Evolutionary conservation across 2,888 invertebrate species (phyloP), one percentile per base, ranked within the genome.

Genomic region (Sarcophaga carnaria): DNA sequence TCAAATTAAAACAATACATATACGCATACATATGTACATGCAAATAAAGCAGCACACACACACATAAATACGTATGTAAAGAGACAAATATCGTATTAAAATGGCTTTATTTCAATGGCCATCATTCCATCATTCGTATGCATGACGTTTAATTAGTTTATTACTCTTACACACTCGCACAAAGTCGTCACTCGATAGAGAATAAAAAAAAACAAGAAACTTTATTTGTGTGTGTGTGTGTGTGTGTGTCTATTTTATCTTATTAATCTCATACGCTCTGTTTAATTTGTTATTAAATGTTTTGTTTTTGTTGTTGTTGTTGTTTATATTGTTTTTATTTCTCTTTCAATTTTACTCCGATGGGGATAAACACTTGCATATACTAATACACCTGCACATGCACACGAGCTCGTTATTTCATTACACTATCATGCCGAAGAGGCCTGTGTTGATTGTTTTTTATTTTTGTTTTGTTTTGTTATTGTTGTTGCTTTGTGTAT

Each of bases 261-360:
- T 66, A 45, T 66, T 80, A 25, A 60, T 80, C 17, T 54, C 64
- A 54, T 60, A 72, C 64, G 64, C 22, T 64, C 64, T 60, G 72
- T 59, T 80, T 59, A 72, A 49, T 45, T 72, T 54, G 14, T 37
- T 54, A 64, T 79, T 54, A 59, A 70, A 27, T 25, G 20, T 75
- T 11, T 11, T n/a, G n/a, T 11, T 72, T n/a, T 59, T 60, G 20
- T 71, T 59, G 12, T 60, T 72, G 27, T 59, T 71, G 71, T 17
- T 71, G 71, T 25, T 59, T 4, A 1, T 17, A 10, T 27, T 75
- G 25, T 64, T 63, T 60, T 45, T 25, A 10, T 78, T 11, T 78
- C 62, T 78, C 59, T 12, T 25, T 37, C 37, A 37, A 37, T 37
- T 37, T 37, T 37, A 37, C 8, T 54, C 54, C 3, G 2, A 54